These are phyloP conservation scores for Thripadectes ignobilis DNA, from an alignment of 2,797 vertebrate species.

Conservation along the genomic window DNA sequence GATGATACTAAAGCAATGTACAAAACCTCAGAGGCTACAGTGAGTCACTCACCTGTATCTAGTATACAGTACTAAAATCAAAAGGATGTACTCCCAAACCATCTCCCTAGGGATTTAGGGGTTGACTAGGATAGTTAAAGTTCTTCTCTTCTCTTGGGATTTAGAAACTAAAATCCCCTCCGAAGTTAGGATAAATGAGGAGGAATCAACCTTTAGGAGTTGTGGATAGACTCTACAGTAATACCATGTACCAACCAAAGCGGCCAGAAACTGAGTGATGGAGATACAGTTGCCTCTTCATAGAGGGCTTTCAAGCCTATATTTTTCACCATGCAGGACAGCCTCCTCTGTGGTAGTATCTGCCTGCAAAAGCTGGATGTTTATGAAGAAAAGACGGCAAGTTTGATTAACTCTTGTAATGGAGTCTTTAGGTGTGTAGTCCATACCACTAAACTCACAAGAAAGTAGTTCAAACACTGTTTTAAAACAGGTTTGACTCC, in stretches of 20 bases:
- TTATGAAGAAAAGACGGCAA: neutral
- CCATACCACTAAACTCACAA: rapidly evolving
- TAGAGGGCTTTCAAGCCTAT: neutral
- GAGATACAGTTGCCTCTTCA: neutral
- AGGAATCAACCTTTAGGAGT: neutral
- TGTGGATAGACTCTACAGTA: neutral
- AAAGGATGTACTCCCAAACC: neutral
- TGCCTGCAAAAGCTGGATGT: neutral
- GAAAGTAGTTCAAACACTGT: neutral
- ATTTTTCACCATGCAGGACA: neutral
- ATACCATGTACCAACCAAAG: neutral
- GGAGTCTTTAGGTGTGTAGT: neutral
- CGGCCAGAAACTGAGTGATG: rapidly evolving
- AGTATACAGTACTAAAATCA: neutral
- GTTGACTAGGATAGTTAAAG: neutral
- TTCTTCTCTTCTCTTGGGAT: neutral
- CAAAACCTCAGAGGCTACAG: neutral
- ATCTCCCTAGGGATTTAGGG: neutral
- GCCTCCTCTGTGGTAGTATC: too few relatives aligned
- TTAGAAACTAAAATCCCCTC: neutral
- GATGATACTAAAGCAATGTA: neutral
- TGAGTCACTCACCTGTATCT: neutral
- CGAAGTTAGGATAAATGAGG: neutral
- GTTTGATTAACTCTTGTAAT: neutral
- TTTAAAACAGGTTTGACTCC: neutral